Evolutionary conservation across 2,797 vertebrate species (phyloP).

Genomic region (Anableps anableps): DNA sequence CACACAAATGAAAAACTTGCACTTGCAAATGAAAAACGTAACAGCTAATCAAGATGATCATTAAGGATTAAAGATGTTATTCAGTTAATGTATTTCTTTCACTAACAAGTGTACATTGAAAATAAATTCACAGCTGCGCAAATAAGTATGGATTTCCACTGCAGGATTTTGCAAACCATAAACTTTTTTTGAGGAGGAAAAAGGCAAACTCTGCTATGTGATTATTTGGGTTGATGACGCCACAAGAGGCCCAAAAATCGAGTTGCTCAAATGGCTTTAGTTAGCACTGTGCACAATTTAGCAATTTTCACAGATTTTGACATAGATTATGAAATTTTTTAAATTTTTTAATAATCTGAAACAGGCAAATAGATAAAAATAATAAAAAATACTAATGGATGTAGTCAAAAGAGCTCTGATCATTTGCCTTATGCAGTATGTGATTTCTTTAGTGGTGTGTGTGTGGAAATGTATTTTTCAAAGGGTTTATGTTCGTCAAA

Average conservation of each 20-base stretch:
- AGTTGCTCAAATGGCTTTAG: not conserved
- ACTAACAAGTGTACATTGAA: not conserved
- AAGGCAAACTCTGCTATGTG: not conserved
- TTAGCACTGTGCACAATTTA: not conserved
- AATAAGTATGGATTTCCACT: not conserved
- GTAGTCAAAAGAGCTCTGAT: not conserved
- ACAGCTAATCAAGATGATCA: too few species aligned
- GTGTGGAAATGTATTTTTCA: not conserved
- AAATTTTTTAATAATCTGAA: too few species aligned
- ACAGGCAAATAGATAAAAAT: not conserved
- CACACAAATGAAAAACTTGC: not conserved
- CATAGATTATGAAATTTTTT: not conserved
- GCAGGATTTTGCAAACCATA: not conserved
- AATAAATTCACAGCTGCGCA: not conserved
- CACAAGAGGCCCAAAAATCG: not conserved
- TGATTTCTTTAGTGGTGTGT: not conserved
- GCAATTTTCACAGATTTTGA: not conserved
- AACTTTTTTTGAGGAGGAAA: not conserved
- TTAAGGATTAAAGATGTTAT: not conserved
- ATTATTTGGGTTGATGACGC: not conserved
- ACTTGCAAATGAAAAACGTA: not conserved
- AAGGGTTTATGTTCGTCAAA: not conserved
- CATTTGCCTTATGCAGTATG: not conserved
- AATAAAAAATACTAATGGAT: not conserved
- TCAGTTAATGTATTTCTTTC: not conserved